A percentile compares a stretch with the other conserved stretches of the same genome.
Evolutionary conservation across 2,113 vertebrate species (phyloP).

Genomic region (Pogona vitticeps): DNA sequence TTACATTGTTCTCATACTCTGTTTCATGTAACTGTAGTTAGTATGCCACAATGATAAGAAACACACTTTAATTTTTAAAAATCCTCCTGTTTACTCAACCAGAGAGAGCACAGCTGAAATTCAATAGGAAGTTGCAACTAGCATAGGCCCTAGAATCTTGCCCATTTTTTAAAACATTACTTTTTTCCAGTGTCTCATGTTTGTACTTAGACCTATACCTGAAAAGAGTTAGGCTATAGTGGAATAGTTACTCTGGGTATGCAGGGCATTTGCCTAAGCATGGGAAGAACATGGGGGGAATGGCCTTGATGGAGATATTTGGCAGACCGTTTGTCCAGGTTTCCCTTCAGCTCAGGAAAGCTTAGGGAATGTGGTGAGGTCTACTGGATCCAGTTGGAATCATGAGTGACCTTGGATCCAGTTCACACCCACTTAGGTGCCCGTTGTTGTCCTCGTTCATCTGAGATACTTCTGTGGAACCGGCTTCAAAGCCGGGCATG

Average conservation of each 20-base stretch:
- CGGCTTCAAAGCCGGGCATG: conserved; percentile 80
- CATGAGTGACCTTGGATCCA: conserved; percentile 66
- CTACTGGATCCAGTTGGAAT: conserved; percentile 72
- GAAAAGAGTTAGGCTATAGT: neutral
- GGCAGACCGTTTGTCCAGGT: neutral
- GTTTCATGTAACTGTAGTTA: too few species aligned
- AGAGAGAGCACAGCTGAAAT: too few species aligned
- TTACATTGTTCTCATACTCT: too few species aligned
- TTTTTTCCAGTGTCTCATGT: neutral
- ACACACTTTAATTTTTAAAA: too few species aligned
- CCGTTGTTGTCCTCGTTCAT: conserved; percentile 77
- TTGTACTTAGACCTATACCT: too few species aligned
- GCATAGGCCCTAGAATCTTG: too few species aligned
- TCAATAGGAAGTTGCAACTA: too few species aligned
- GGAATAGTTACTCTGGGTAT: neutral
- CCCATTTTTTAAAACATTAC: too few species aligned
- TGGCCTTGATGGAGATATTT: neutral
- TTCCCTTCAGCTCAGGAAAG: neutral
- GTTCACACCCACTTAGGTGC: conserved; percentile 73
- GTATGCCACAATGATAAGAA: too few species aligned
- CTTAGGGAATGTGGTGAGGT: conserved; percentile 22
- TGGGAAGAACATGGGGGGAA: neutral
- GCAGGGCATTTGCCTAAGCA: too few species aligned
- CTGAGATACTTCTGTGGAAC: conserved; percentile 82
- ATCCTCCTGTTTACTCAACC: too few species aligned